Evolutionary conservation across 1,140 invertebrate genomes (phyloP).

Genomic region (Eupeodes corollae): DNA sequence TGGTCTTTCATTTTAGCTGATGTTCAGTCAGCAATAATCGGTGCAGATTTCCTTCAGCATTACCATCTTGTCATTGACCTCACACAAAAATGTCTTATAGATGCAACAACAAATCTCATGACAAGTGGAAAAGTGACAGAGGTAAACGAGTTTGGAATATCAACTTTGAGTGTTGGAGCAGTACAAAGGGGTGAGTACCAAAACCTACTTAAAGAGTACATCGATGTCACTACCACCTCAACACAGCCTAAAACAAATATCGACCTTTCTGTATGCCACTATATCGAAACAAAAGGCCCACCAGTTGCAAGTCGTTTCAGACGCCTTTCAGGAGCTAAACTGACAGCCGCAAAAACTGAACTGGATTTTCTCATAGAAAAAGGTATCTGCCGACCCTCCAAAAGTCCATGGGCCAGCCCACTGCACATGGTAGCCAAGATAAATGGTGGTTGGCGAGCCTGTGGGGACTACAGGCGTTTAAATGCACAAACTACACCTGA

Average conservation of each 20-base stretch:
- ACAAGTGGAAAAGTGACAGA: constrained; percentile 2
- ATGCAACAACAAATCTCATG: constrained; percentile 10
- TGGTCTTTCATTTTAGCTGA: constrained; percentile 35
- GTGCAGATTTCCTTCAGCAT: constrained; percentile 32
- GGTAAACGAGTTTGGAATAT: constrained; percentile 2
- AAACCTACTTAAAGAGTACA: constrained; percentile 18
- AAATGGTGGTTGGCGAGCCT: constrained; percentile 27
- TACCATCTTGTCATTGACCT: constrained; percentile 30
- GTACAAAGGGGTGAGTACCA: constrained; percentile 4
- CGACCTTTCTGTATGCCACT: constrained; percentile 7
- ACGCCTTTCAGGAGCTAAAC: constrained; percentile 28
- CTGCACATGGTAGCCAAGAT: constrained; percentile 37
- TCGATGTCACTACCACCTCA: constrained; percentile 4
- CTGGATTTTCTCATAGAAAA: constrained; percentile 21
- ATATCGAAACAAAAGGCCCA: constrained; percentile 19
- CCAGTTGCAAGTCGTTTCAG: constrained; percentile 24
- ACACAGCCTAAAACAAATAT: not conserved
- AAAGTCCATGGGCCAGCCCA: constrained; percentile 38
- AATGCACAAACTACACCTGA: constrained; percentile 36
- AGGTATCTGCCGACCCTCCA: constrained; percentile 31
- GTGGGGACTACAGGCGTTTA: constrained; percentile 38
- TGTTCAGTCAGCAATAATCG: constrained; percentile 16
- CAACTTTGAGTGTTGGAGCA: not conserved
- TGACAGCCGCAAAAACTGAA: constrained; percentile 16
- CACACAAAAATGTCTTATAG: constrained; percentile 16